phyloP scores from a whole-genome alignment of 2,113 vertebrate genomes.

The Paramisgurnus dabryanus region DNA sequence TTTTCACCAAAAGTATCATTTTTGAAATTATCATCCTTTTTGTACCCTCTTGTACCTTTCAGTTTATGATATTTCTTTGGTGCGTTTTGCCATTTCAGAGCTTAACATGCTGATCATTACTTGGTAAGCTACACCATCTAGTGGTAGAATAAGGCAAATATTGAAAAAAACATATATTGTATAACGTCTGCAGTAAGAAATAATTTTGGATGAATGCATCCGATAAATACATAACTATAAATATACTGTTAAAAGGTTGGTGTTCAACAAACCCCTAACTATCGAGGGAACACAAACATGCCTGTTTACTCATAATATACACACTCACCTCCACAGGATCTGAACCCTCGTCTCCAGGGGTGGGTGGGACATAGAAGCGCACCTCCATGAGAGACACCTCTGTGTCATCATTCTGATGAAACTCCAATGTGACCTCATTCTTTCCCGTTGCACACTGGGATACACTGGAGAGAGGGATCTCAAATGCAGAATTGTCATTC shows the following conservation, averaged over 20 bases:
- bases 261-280: background rate
- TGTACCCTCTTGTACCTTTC: too few relatives aligned
- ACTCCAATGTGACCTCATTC: conserved; percentile 86
- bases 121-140: conserved; percentile 42
- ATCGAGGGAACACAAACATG: background rate
- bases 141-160: conserved; percentile 23
- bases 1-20: too few relatives aligned
- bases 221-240: too few relatives aligned
- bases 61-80: background rate
- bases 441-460: conserved; percentile 88
- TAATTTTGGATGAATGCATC: too few relatives aligned
- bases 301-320: background rate
- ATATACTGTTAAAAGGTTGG: too few relatives aligned
- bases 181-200: background rate
- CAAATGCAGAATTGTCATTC: conserved; percentile 82
- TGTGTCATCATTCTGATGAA: conserved; percentile 85
- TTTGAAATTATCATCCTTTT: too few relatives aligned
- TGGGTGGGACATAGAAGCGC: conserved; percentile 83
- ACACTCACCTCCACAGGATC: conserved; percentile 81
- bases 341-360: conserved; percentile 79
- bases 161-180: background rate
- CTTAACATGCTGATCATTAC: background rate
- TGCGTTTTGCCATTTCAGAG: too few relatives aligned
- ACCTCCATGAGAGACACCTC: conserved; percentile 90
- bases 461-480: conserved; percentile 85